Evolutionary conservation across 2,113 vertebrate species (phyloP), one percentile per base, ranked within the genome.

Genomic region (Hiodon alosoides): DNA sequence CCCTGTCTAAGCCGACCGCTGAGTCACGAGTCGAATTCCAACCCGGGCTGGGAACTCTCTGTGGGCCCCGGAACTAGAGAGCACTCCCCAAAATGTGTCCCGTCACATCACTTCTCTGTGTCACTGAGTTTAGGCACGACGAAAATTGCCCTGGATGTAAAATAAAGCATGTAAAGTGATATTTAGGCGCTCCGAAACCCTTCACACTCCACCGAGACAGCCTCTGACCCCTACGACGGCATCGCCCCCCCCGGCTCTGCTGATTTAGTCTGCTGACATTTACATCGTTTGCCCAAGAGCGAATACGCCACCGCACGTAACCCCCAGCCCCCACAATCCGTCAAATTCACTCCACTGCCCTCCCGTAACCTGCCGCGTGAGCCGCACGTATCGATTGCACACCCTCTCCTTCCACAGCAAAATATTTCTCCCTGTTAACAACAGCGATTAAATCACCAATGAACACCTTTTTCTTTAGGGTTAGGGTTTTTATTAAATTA

Each of bases 381-480:
- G 5, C 17, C 5, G 10, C 6, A 7, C 52, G 11, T 55, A 76
- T 76, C 60, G 69, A 76, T 71, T 57, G 57, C 3, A 7, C 51
- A 50, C 16, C 65, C 74, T 53, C 14, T 13, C 5, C 71, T 7
- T 48, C 58, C 3, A 17, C 7, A 57, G 3, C 55, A 9, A 59
- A 71, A 54, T 47, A 14, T 9, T n/a, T 69, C 67, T 70, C 10
- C 58, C 51, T 60, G 66, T 76, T 76, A 65, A 48, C 75, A 71
- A 57, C 13, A 76, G 11, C 66, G 69, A 68, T 55, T 7, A 65
- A 62, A 53, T 31, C 51, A 55, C 61, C 16, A 17, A 4, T 9
- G 11, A 71, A 7, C 3, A 17, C 9, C 46, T 70, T 47, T 7
- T 46, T 54, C 46, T 52, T 2, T 31, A 31, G 54, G 31, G 31